Conservation (phyloP, 2,797 vertebrate species). For the Holocentrus rufus region DNA sequence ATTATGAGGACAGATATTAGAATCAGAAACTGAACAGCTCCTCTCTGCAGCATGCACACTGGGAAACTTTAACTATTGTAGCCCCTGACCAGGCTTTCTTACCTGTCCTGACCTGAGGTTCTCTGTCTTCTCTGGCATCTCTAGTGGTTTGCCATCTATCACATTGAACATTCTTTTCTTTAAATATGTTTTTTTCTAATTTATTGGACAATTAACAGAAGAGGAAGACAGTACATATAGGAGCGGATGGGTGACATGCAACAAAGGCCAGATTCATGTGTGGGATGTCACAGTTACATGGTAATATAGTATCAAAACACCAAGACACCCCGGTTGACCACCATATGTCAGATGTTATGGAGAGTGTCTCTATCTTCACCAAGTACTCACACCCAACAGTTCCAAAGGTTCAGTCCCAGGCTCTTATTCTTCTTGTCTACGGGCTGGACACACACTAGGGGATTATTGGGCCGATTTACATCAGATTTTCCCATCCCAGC, state of each 20-base stretch:
- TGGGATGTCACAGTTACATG: too few species aligned
- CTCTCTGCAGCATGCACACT: background rate
- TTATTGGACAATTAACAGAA: background rate
- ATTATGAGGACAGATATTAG: background rate
- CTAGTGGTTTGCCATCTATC: background rate
- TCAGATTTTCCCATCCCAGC: background rate
- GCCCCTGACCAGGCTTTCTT: background rate
- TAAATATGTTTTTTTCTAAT: background rate
- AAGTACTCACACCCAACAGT: too few species aligned
- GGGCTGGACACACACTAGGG: background rate
- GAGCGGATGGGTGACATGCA: too few species aligned
- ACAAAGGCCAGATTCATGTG: too few species aligned
- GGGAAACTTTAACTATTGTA: background rate
- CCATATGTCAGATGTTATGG: too few species aligned
- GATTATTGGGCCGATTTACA: background rate
- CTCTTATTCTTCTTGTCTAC: background rate
- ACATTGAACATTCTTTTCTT: background rate
- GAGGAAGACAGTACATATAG: background rate
- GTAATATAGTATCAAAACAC: too few species aligned
- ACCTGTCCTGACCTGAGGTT: background rate
- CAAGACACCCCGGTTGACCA: too few species aligned
- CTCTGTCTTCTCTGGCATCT: background rate
- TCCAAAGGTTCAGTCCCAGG: too few species aligned
- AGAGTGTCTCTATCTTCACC: too few species aligned
- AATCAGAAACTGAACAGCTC: background rate